Conservation (phyloP, 1,140 invertebrate genomes). For the Lethrus apterus region DNA sequence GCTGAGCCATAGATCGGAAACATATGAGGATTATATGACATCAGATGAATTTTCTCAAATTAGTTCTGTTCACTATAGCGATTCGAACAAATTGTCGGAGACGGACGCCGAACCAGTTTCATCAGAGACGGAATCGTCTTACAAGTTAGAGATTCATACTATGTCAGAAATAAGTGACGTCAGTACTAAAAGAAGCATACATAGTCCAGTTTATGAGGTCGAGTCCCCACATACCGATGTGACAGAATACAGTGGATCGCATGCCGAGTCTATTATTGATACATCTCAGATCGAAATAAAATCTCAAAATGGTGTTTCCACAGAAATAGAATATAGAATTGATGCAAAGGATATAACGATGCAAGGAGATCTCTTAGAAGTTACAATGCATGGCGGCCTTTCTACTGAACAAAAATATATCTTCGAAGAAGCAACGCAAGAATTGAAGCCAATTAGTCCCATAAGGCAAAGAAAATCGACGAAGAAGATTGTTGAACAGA, state of each 20-base stretch:
- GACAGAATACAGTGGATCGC: conserved; percentile 21
- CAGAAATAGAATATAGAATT: neutral
- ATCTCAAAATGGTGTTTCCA: conserved; percentile 1
- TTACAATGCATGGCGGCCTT: conserved; percentile 33
- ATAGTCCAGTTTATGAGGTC: conserved; percentile 14
- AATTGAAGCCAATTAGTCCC: neutral
- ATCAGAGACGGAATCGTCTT: conserved; percentile 33
- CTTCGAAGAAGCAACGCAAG: conserved; percentile 2
- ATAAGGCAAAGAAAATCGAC: neutral
- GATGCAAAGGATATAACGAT: conserved; percentile 34
- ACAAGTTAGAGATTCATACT: conserved; percentile 18
- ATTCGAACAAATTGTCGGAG: conserved; percentile 28
- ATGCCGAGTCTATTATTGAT: conserved; percentile 22
- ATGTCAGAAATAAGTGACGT: conserved; percentile 18
- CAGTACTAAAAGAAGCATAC: conserved; percentile 1
- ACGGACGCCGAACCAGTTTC: conserved; percentile 32
- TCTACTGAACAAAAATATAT: too few species aligned
- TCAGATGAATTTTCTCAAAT: conserved; percentile 16
- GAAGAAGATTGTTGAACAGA: neutral
- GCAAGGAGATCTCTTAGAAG: conserved; percentile 40
- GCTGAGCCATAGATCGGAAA: too few species aligned
- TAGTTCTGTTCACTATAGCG: conserved; percentile 13
- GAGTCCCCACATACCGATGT: conserved; percentile 23
- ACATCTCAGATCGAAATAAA: conserved; percentile 7
- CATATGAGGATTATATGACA: conserved; percentile 8